Conservation (phyloP, 2,797 vertebrate species). For the Sphenodon punctatus region DNA sequence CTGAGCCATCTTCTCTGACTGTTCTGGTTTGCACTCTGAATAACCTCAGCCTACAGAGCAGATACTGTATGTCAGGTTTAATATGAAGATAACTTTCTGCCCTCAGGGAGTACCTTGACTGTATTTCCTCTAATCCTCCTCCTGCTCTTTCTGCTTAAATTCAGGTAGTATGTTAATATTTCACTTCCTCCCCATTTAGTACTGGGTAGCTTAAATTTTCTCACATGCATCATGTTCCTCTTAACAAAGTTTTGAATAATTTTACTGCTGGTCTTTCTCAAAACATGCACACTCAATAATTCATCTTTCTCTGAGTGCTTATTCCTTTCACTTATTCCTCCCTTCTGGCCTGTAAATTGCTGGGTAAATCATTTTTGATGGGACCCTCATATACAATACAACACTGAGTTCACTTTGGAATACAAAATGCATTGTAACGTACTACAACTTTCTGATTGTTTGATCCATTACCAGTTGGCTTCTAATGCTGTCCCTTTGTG, state of each 20-base stretch:
- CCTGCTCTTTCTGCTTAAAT: neutral
- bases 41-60: neutral
- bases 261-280: neutral
- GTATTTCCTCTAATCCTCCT: neutral
- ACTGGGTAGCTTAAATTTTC: neutral
- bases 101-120: neutral
- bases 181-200: neutral
- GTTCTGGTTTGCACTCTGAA: neutral
- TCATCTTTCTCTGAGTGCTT: neutral
- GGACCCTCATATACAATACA: neutral
- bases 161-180: neutral
- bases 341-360: neutral
- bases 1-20: neutral
- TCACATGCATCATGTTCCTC: neutral
- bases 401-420: accelerated
- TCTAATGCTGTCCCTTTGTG: neutral
- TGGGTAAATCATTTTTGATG: neutral
- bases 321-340: neutral
- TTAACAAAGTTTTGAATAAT: neutral
- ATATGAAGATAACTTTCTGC: neutral
- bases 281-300: neutral
- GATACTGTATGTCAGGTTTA: neutral
- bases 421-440: neutral
- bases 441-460: neutral
- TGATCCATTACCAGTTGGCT: neutral